A percentile compares a stretch with the other conserved stretches of the same genome.
phyloP scores from a whole-genome alignment of 1,140 invertebrate species.

The Drosophila ficusphila region DNA sequence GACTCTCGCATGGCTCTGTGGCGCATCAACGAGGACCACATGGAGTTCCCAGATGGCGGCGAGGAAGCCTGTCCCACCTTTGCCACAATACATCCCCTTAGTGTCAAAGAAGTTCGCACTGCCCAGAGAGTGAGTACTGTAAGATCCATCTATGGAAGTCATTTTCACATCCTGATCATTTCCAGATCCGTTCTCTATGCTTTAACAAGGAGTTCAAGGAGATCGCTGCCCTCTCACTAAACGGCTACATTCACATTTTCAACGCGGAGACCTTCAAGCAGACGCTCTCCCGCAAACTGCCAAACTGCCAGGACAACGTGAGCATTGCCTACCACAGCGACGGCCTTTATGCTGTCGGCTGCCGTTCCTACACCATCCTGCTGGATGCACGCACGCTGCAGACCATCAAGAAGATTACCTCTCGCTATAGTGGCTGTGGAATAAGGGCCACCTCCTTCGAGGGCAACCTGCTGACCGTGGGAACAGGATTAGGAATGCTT shows the following conservation, averaged over 20 bases:
- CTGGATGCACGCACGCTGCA: constrained; percentile 95
- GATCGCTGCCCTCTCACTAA: constrained; percentile 95
- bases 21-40: constrained; percentile 88
- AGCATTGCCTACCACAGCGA: constrained; percentile 93
- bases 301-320: constrained; percentile 96
- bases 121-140: constrained; percentile 84
- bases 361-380: constrained; percentile 95
- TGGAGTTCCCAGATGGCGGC: constrained; percentile 85
- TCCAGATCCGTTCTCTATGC: constrained; percentile 92
- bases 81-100: constrained; percentile 88
- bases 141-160: not conserved
- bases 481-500: constrained; percentile 95
- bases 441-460: constrained; percentile 96
- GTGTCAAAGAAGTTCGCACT: constrained; percentile 90
- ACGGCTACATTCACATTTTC: constrained; percentile 97
- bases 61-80: constrained; percentile 86
- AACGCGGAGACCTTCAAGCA: constrained; percentile 93
- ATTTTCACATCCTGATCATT: not conserved
- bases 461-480: constrained; percentile 95
- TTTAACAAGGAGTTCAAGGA: constrained; percentile 94
- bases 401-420: constrained; percentile 88
- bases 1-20: constrained; percentile 94
- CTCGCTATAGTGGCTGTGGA: constrained; percentile 92
- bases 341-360: constrained; percentile 95
- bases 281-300: constrained; percentile 93